Conservation (phyloP, 37 sponge, comb jelly and placozoan species). For the Crambe crambe region DNA sequence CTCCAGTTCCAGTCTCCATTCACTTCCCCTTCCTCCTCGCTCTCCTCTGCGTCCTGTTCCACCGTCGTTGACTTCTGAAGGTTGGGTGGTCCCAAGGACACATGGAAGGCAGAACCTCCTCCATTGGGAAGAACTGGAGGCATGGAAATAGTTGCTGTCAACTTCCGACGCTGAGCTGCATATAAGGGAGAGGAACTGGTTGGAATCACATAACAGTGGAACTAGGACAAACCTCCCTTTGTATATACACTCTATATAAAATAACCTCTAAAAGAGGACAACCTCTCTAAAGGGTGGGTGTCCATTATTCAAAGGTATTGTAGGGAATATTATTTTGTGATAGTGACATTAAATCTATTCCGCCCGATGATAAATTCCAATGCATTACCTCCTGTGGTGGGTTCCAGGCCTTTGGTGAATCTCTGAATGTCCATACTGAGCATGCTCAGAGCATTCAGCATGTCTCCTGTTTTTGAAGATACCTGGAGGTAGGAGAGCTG, state of each 20-base stretch:
- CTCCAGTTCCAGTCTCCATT: slow-evolving; percentile 39
- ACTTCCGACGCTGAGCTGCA: slow-evolving; percentile 18
- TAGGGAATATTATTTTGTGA: no score
- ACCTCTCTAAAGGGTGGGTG: neutral
- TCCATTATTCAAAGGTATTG: neutral
- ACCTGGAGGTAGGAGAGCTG: slow-evolving; percentile 47
- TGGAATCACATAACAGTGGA: no score
- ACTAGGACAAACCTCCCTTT: no score
- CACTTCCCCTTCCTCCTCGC: slow-evolving; percentile 21
- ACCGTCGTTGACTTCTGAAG: neutral
- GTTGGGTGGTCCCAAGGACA: neutral
- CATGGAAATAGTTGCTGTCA: neutral
- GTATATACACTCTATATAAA: no score
- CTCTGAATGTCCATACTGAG: slow-evolving; percentile 57
- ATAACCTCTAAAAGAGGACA: no score
- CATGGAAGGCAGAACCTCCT: slow-evolving; percentile 1
- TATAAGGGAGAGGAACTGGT: neutral
- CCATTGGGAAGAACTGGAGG: neutral
- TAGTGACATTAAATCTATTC: no score
- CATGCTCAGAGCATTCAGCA: slow-evolving; percentile 8
- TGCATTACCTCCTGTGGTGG: no score
- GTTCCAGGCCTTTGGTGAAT: slow-evolving; percentile 47
- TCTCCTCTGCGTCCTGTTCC: slow-evolving; percentile 22
- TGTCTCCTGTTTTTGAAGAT: slow-evolving; percentile 12
- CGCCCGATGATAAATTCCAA: no score